These are phyloP conservation scores for Nyctereutes procyonoides DNA, from an alignment of 2,113 vertebrate genomes.

Conservation along the genomic window DNA sequence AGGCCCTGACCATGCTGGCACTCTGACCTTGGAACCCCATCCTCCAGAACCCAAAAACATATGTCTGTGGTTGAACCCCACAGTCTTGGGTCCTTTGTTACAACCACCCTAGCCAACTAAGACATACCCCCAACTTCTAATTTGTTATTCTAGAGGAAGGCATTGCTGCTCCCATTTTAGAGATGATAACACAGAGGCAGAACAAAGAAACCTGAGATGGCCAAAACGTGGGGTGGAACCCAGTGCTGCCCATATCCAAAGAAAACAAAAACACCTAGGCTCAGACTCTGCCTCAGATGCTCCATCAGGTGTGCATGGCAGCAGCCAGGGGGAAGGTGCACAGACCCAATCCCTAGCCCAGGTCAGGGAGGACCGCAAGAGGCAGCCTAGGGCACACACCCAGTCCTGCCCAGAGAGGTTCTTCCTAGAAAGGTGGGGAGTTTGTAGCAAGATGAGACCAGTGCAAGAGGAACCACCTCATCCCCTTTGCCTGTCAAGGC, in stretches of 20 bases:
- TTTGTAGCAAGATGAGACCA: too few species aligned
- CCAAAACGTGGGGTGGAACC: rapidly evolving
- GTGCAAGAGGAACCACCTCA: background rate
- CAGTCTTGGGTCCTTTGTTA: too few species aligned
- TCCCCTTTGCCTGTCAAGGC: too few species aligned
- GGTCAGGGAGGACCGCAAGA: background rate
- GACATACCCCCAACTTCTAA: background rate
- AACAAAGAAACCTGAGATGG: rapidly evolving
- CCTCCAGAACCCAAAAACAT: background rate
- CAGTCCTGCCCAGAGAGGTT: background rate
- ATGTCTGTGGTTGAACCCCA: too few species aligned
- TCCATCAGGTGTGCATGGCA: background rate
- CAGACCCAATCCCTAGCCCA: background rate
- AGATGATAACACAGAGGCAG: background rate
- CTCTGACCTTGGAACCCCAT: background rate
- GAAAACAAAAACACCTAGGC: rapidly evolving
- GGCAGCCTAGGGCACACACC: too few species aligned
- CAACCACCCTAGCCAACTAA: background rate
- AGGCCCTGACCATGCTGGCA: background rate
- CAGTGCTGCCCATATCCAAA: background rate
- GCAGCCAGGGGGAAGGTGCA: background rate
- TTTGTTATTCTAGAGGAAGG: background rate
- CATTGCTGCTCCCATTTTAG: background rate
- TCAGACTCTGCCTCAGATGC: background rate
- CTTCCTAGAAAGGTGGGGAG: too few species aligned